Conservation (phyloP, 2,888 invertebrate species). For the Agrypnus murinus region DNA sequence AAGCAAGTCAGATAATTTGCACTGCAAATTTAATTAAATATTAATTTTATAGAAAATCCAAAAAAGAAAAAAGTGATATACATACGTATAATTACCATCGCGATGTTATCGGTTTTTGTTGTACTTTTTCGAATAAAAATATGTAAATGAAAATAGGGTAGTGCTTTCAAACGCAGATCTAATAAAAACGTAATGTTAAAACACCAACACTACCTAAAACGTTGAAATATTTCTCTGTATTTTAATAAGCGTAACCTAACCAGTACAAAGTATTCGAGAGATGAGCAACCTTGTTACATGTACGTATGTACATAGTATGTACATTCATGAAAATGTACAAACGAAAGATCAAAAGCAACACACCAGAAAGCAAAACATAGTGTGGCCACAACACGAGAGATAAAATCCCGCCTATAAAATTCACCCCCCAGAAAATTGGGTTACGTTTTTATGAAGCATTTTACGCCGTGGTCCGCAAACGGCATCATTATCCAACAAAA, state of each 20-base stretch:
- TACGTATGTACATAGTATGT: neutral
- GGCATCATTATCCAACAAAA: constrained; percentile 44
- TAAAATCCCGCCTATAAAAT: constrained; percentile 44
- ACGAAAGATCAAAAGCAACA: constrained; percentile 35
- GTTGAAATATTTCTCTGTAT: constrained; percentile 2
- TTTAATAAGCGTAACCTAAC: neutral
- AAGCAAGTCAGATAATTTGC: no score
- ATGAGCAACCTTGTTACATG: neutral
- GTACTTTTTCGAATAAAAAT: neutral
- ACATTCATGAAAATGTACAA: constrained; percentile 27
- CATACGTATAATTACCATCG: no score
- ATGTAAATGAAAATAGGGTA: neutral
- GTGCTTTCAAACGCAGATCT: constrained; percentile 1
- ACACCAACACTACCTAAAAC: neutral
- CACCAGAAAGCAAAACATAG: constrained; percentile 7
- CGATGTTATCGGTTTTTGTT: constrained; percentile 4
- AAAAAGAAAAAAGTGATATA: no score
- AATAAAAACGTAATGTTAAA: constrained; percentile 24
- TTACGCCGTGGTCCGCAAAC: constrained; percentile 41
- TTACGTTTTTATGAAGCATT: constrained; percentile 44
- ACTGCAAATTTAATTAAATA: no score
- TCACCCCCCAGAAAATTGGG: constrained; percentile 48
- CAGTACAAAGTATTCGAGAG: neutral
- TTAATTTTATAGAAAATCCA: no score
- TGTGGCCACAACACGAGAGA: constrained; percentile 39